phyloP scores from a whole-genome alignment of 1,140 invertebrate genomes.

The Diuraphis noxia region DNA sequence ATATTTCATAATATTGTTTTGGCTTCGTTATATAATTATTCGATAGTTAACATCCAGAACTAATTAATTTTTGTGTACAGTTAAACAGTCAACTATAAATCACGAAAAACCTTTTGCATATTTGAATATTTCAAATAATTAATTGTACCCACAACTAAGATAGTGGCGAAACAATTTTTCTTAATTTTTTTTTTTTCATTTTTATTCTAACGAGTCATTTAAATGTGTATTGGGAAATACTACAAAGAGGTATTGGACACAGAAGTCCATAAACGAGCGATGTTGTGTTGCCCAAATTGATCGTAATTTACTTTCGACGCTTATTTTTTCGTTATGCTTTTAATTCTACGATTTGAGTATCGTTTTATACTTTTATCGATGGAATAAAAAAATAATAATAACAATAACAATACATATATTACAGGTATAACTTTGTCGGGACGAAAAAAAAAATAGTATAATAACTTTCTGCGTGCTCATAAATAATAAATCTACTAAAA shows the following conservation, averaged over 20 bases:
- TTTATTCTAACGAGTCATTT: not conserved
- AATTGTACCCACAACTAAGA: not conserved
- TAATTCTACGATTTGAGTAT: not conserved
- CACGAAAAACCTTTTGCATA: not conserved
- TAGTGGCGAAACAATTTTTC: not conserved
- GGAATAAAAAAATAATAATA: too few relatives aligned
- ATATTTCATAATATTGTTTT: not conserved
- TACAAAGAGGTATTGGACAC: not conserved
- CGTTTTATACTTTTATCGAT: not conserved
- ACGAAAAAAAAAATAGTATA: not conserved
- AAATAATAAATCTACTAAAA: constrained; percentile 18
- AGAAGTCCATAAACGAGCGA: too few relatives aligned
- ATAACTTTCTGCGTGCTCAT: not conserved
- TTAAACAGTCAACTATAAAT: not conserved
- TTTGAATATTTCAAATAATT: not conserved
- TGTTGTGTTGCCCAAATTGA: not conserved
- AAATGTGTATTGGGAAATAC: not conserved
- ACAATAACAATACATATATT: too few relatives aligned
- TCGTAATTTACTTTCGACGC: not conserved
- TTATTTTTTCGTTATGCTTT: not conserved
- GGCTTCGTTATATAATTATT: not conserved
- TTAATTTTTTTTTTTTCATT: not conserved
- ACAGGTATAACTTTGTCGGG: not conserved
- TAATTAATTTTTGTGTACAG: not conserved
- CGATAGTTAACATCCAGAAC: not conserved